Evolutionary conservation across 2,113 vertebrate species (phyloP), one percentile per base, ranked within the genome.

Genomic region (Rhinogobius similis): DNA sequence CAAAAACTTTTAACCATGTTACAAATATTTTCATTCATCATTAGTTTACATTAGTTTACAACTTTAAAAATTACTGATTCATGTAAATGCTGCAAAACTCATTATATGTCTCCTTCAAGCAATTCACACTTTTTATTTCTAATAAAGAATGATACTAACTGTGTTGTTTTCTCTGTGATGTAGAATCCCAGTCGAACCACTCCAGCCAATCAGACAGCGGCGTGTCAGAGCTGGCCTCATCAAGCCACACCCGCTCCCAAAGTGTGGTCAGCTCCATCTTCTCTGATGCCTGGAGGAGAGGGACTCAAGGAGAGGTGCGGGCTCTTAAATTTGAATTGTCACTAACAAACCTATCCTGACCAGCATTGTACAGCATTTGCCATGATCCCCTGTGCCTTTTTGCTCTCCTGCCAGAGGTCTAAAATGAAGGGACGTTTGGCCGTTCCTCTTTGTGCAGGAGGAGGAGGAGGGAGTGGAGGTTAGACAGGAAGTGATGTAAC

Each of bases 221-320:
- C 1, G 94, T 99, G n/a, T 98, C 96, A 13, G 98, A 99, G 84
- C 95, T 93, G 4, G 94, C 93, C 44, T 93, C 96, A 23, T 91
- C 93, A 21, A 94, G 95, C 74, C 97, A 99, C 26, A 67, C 93
- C 48, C 96, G 97, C 58, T 97, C 96, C 62, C 98, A 99, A 85
- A 98, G 97, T 75, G 94, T 92, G 0, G 97, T 99, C 88, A 99
- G 96, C 88, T 99, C 97, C 81, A 96, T 98, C 90, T 99, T 99
- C 89, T 99, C 97, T 0, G 98, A 99, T 53, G 98, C 98, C 72
- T 99, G 98, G 98, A 98, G 95, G 78, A 94, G 96, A 82, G 98
- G 98, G 78, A 97, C 96, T 12, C 98, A 99, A 85, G 82, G 96
- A 81, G 97, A 97, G 95, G 97, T 98, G 90, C 80, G 68, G 50